Evolutionary conservation across 1,140 invertebrate species (phyloP).

Genomic region (Pissodes strobi): DNA sequence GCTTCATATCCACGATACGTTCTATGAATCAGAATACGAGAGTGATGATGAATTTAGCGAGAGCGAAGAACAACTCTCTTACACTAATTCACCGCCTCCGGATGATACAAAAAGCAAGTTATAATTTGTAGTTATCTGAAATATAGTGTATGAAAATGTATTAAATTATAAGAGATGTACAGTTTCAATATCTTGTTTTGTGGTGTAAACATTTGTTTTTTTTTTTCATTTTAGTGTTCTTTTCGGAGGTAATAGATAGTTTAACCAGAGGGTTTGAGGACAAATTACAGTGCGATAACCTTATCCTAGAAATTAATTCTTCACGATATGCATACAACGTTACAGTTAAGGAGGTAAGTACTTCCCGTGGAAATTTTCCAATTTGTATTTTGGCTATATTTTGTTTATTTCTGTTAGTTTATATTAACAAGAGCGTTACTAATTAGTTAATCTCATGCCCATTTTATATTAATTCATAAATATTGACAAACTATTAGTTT

Average conservation of each 20-base stretch:
- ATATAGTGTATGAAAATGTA: no score
- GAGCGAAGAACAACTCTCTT: constrained; percentile 64
- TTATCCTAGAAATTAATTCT: constrained; percentile 95
- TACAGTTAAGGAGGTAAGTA: constrained; percentile 75
- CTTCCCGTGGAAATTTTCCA: no score
- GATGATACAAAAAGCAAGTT: constrained; percentile 76
- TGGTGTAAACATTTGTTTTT: no score
- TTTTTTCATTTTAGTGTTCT: constrained; percentile 72
- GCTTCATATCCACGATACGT: constrained; percentile 53
- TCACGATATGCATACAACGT: constrained; percentile 94
- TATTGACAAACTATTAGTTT: no score
- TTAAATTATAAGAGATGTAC: no score
- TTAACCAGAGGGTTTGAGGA: constrained; percentile 84
- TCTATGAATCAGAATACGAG: constrained; percentile 37
- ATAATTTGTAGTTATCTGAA: no score
- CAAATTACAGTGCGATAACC: constrained; percentile 83
- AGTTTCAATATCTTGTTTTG: no score
- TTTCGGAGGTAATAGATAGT: constrained; percentile 88
- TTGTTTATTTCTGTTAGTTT: no score
- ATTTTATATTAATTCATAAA: no score
- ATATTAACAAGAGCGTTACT: no score
- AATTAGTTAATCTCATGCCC: no score
- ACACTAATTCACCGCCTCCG: constrained; percentile 63
- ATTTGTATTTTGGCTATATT: no score
- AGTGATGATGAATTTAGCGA: constrained; percentile 56